Conservation (phyloP, 1,140 invertebrate species). For the Agrypnia vestita region DNA sequence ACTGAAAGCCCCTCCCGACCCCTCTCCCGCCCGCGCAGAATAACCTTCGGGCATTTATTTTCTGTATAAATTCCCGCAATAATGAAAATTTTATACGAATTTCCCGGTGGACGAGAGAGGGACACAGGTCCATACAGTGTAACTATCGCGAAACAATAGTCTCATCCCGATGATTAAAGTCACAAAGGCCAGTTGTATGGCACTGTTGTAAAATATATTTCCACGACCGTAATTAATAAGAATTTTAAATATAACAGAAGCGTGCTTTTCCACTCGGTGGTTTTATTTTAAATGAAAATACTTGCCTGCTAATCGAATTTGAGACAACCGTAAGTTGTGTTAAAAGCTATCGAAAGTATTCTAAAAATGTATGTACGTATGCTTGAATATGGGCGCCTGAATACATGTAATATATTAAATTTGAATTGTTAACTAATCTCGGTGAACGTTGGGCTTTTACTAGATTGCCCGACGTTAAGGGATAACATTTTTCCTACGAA, state of each 20-base stretch:
- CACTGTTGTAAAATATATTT: too few species aligned
- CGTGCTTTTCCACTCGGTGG: too few species aligned
- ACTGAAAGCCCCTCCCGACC: conserved; percentile 43
- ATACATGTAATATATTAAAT: background rate
- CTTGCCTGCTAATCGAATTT: background rate
- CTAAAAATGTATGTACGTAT: background rate
- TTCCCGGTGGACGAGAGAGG: conserved; percentile 37
- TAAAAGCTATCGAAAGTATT: conserved; percentile 4
- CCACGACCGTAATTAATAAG: too few species aligned
- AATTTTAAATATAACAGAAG: too few species aligned
- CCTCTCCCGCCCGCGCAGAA: background rate
- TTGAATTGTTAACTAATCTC: background rate
- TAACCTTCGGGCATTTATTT: conserved; percentile 39
- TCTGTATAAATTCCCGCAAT: conserved; percentile 42
- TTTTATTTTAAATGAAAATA: too few species aligned
- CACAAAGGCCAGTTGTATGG: background rate
- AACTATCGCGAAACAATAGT: conserved; percentile 36
- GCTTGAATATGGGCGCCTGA: background rate
- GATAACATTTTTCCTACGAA: conserved; percentile 17
- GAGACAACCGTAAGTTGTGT: background rate
- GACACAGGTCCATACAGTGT: conserved; percentile 32
- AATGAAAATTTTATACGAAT: conserved; percentile 46
- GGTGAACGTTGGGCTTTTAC: background rate
- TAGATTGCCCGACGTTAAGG: conserved; percentile 16
- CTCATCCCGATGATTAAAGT: conserved; percentile 1